Evolutionary conservation across 2,797 vertebrate species (phyloP).

Genomic region (Pseudochromis fuscus): DNA sequence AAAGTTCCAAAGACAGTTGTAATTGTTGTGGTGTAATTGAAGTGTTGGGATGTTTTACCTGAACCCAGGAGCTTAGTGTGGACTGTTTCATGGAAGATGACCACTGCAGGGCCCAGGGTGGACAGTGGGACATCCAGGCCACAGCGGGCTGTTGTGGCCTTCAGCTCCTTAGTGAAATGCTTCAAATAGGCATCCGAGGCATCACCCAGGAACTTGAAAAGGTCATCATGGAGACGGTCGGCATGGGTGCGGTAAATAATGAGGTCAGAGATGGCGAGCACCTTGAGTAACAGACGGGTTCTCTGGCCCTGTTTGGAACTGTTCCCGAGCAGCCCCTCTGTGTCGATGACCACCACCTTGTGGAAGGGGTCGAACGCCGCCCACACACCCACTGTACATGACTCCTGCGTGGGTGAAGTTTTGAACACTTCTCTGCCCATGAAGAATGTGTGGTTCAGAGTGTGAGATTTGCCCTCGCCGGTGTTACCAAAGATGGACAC

Average conservation of each 20-base stretch:
- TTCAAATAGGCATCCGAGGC: slow-evolving; percentile 98
- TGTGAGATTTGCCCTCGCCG: slow-evolving; percentile 98
- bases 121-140: slow-evolving; percentile 97
- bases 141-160: slow-evolving; percentile 96
- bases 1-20: neutral
- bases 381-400: slow-evolving; percentile 98
- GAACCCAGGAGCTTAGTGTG: slow-evolving; percentile 96
- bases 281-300: slow-evolving; percentile 97
- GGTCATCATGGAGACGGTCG: slow-evolving; percentile 97
- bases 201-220: slow-evolving; percentile 98
- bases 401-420: slow-evolving; percentile 97
- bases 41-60: slow-evolving; percentile 55
- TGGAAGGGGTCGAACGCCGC: slow-evolving; percentile 94
- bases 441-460: slow-evolving; percentile 98
- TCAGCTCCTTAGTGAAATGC: slow-evolving; percentile 98
- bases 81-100: slow-evolving; percentile 99
- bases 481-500: slow-evolving; percentile 99
- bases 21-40: neutral
- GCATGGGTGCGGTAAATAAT: slow-evolving; percentile 98
- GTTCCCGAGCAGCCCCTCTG: slow-evolving; percentile 95
- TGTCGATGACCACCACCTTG: slow-evolving; percentile 95
- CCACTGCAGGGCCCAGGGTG: slow-evolving; percentile 95
- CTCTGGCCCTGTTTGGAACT: slow-evolving; percentile 96
- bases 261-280: slow-evolving; percentile 96
- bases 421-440: slow-evolving; percentile 96